phyloP scores from a whole-genome alignment of 2,888 invertebrate species.

The Ophion ventricosus region DNA sequence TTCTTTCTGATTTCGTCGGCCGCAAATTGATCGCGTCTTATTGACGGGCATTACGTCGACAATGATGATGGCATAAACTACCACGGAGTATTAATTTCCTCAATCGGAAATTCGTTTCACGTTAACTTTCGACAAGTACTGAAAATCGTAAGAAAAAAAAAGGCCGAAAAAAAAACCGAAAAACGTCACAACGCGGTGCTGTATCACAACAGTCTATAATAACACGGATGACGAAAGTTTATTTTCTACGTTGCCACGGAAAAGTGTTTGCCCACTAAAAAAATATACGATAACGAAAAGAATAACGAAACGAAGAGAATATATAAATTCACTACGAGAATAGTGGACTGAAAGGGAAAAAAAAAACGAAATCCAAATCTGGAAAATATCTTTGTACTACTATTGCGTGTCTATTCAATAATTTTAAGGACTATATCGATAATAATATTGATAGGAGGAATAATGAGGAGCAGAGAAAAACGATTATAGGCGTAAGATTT shows the following conservation, averaged over 20 bases:
- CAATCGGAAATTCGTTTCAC: conserved; percentile 61
- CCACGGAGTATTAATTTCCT: conserved; percentile 60
- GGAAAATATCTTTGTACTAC: conserved; percentile 75
- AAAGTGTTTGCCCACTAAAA: conserved; percentile 43
- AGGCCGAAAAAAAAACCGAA: conserved; percentile 14
- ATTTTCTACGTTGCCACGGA: conserved; percentile 48
- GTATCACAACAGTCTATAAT: conserved; percentile 50
- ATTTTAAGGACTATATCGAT: conserved; percentile 74
- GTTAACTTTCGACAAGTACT: conserved; percentile 63
- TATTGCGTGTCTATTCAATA: conserved; percentile 77
- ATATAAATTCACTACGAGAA: conserved; percentile 46
- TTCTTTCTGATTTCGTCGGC: conserved; percentile 1
- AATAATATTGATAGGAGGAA: conserved; percentile 68
- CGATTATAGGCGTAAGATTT: conserved; percentile 68
- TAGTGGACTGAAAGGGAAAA: conserved; percentile 53
- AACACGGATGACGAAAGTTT: conserved; percentile 46
- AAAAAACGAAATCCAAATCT: conserved; percentile 33
- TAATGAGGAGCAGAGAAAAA: conserved; percentile 47
- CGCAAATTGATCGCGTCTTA: conserved; percentile 35
- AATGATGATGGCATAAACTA: conserved; percentile 46
- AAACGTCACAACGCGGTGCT: conserved; percentile 65
- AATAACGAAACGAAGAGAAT: conserved; percentile 13
- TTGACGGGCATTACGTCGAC: conserved; percentile 44
- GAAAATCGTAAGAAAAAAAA: conserved; percentile 64
- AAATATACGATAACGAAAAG: conserved; percentile 36